These are phyloP conservation scores for Egretta garzetta DNA, from an alignment of 2,113 vertebrate genomes.

Conservation along the genomic window DNA sequence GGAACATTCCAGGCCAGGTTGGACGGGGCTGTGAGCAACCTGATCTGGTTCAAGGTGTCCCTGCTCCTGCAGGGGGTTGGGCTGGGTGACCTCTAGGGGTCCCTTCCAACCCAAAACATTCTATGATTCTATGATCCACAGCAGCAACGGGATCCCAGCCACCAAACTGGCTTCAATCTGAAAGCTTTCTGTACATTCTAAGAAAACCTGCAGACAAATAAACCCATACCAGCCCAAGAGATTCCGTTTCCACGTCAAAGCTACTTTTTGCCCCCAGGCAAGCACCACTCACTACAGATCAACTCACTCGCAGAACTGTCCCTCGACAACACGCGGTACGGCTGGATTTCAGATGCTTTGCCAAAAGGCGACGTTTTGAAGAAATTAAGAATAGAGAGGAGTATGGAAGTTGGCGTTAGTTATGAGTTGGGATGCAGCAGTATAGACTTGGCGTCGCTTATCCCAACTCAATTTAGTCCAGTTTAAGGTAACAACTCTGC, in stretches of 20 bases:
- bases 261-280: neutral
- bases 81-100: too few species aligned
- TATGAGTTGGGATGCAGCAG: neutral
- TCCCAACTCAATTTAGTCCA: neutral
- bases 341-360: neutral
- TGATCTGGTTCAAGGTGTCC: too few species aligned
- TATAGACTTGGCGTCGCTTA: neutral
- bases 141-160: neutral
- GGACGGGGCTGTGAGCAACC: too few species aligned
- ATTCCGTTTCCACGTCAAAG: neutral
- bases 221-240: neutral
- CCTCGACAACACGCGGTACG: rapidly evolving
- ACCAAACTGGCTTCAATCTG: neutral
- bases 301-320: neutral
- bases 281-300: neutral
- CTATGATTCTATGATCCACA: too few species aligned
- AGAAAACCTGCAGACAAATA: neutral
- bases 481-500: neutral
- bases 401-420: neutral
- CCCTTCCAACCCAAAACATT: too few species aligned
- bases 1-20: too few species aligned
- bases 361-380: neutral
- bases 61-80: too few species aligned
- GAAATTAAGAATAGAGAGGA: neutral
- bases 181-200: neutral